Evolutionary conservation across 1,140 invertebrate species (phyloP), one percentile per base, ranked within the genome.

Genomic region (Calycopis cecrops): DNA sequence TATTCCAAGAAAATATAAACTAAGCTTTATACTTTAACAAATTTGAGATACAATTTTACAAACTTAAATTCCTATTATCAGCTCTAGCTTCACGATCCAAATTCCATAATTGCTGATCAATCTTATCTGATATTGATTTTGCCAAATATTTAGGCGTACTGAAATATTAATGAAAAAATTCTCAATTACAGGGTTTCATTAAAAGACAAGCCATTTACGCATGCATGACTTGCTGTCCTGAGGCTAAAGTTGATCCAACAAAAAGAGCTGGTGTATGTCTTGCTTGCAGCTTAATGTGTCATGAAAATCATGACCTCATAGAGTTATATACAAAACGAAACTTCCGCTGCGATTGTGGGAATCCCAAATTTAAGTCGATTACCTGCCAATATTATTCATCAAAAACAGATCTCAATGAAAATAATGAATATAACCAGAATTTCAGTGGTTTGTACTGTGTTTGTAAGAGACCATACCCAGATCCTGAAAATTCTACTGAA

Each of bases 271-370:
- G 96, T 35, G 84, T 99, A 16, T 99, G 98, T 85, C 88, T 99
- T 4, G 98, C 97, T 11, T 99, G 98, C 79, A 95, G 94, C 70
- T 94, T 96, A 61, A 92, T 93, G 61, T 99, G 98, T 73, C 98
- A 99, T 81, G 97, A 98, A 71, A 95, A 95, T 21, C 98, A 99
- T 88, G 95, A 99, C 16, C 90, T 99, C 1, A 89, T 98, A 57
- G 98, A 99, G 86, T 89, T 99, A 0, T 99, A 99, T 73, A 99
- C 98, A 0, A 99, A 99, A 88, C 91, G 97, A 48, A 94, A 96
- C 77, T 99, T 99, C 70, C 91, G 96, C 38, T 99, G 98, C 87
- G 98, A 99, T 83, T 99, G 98, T 90, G 98, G 98, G 12, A 99
- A 98, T 79, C 89, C 89, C 6, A 96, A 96, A 65, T 96, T 99